Evolutionary conservation across 53 echinoderm and acorn worm species (phyloP).

Genomic region (Actinopyga echinites): DNA sequence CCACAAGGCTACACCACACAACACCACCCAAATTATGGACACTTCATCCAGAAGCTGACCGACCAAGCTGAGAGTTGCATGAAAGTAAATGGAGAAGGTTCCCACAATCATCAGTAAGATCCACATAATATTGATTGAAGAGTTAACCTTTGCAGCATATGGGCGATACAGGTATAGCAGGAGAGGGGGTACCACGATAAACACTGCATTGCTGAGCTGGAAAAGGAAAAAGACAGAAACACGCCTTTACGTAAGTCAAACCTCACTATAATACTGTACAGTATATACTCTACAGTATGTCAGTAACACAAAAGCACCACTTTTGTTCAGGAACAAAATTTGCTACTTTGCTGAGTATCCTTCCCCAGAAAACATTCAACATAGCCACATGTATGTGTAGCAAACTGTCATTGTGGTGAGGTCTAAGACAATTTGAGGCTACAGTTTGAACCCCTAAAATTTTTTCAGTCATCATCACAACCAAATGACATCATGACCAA

Average conservation of each 20-base stretch:
- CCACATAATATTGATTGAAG: slow-evolving; percentile 93
- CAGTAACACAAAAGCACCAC: too few species aligned
- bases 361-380: too few species aligned
- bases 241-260: neutral
- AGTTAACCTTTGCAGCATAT: slow-evolving; percentile 74
- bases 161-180: slow-evolving; percentile 81
- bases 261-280: neutral
- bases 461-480: too few species aligned
- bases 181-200: slow-evolving; percentile 83
- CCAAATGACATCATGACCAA: too few species aligned
- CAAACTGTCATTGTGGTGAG: too few species aligned
- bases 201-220: slow-evolving; percentile 91
- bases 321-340: too few species aligned
- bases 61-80: slow-evolving; percentile 90
- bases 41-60: slow-evolving; percentile 94
- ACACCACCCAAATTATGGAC: slow-evolving; percentile 92
- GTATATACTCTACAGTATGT: neutral
- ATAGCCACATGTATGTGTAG: too few species aligned
- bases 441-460: too few species aligned
- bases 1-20: slow-evolving; percentile 89
- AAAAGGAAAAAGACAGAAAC: neutral
- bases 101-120: slow-evolving; percentile 88
- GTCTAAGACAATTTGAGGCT: too few species aligned
- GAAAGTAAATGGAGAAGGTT: slow-evolving; percentile 85
- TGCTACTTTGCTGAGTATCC: too few species aligned